Base-by-base conservation (phyloP, 37 sponge, comb jelly and placozoan genomes). In the Chondrilla cf. caribensis region DNA sequence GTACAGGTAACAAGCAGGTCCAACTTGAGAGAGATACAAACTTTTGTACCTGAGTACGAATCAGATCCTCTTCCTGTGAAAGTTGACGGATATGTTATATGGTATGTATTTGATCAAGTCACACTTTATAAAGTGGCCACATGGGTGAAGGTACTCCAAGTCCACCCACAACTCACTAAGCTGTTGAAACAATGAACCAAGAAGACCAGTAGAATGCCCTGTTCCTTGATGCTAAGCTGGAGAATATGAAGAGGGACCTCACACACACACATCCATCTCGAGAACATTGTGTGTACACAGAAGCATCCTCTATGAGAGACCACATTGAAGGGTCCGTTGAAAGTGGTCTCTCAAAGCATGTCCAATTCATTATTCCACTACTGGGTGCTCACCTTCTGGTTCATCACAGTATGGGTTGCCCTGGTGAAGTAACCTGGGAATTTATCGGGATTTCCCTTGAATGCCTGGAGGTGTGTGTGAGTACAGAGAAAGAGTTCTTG, bases 171-270 rank as follows among this genome's bases (percentile, higher is more conserved):
- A 79, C 90, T 86, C 21, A 97, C 99, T 91, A 98, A 71, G 65
- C 99, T 98, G 84, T 98, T 98, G 91, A 93, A 98, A 78, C 89
- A 89, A 81, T 98, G 89, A 40, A 93, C 86, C 21, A 98, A 89
- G 87, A 98, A 98, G 14, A 90, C 35, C 1, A 98, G 76, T 43
- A 98, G 81, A 38, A 94, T 65, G 19, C 87, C 83, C 84, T 80
- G 85, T 76, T 95, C 99, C 39, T 93, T 91, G 71, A 98, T 83
- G 22, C 77, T 57, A 31, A 73, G 41, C 76, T 73, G 76, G 1
- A 22, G 76, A 25, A 36, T n/a, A 21, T 4, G 37, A 36, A 55
- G 17, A 55, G 57, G 17, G n/a, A n/a, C n/a, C n/a, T n/a, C n/a
- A n/a, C n/a, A n/a, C n/a, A n/a, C n/a, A n/a, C n/a, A n/a, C n/a